Evolutionary conservation across 2,113 vertebrate species (phyloP).

Genomic region (Istiophorus platypterus): DNA sequence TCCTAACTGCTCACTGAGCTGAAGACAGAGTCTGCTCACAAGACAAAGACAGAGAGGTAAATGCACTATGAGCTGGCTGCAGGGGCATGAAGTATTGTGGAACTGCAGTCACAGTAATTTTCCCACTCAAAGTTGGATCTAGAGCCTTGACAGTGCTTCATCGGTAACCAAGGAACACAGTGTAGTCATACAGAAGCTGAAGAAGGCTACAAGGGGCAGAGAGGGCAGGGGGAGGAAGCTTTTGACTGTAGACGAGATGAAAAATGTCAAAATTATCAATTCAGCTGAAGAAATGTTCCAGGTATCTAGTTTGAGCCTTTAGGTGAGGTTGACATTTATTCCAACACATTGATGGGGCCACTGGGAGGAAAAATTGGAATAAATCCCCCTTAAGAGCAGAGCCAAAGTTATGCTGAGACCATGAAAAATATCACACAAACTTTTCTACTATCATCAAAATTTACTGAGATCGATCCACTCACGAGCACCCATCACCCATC

Average conservation of each 20-base stretch:
- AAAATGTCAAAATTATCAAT: background rate
- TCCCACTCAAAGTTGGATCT: background rate
- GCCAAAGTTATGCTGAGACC: background rate
- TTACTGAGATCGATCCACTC: background rate
- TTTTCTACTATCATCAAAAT: background rate
- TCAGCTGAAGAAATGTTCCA: background rate
- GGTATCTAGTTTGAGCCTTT: background rate
- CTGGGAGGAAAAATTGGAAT: background rate
- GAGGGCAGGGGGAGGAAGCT: background rate
- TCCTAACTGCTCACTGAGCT: background rate
- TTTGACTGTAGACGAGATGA: background rate
- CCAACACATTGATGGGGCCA: background rate
- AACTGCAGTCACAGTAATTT: conserved; percentile 12
- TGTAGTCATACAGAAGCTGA: background rate
- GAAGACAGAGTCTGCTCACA: background rate
- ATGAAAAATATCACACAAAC: background rate
- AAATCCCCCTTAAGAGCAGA: background rate
- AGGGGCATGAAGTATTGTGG: background rate
- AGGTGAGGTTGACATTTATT: background rate
- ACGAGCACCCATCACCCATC: too few species aligned
- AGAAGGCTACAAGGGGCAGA: background rate
- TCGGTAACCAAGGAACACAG: background rate
- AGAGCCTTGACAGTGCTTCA: background rate
- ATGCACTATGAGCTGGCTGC: background rate
- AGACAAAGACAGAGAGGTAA: background rate